Base-by-base conservation (phyloP, 2,113 vertebrate species). In the Nerophis ophidion region DNA sequence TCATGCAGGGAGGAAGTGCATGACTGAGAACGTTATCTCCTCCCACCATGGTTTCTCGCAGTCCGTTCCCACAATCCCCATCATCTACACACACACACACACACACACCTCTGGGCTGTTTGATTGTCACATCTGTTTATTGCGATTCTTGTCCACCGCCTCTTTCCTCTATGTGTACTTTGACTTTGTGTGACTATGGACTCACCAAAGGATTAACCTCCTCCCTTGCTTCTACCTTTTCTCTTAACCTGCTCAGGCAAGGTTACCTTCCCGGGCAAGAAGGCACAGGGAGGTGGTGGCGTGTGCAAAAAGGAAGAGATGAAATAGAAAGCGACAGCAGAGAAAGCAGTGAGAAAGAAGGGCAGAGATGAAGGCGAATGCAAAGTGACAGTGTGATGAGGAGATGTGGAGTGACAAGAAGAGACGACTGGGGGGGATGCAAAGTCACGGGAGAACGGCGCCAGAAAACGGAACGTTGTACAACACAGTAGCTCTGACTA, bases 1-100 rank as follows among this genome's bases (percentile, higher is more conserved):
- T 91, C 86, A 88, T 82, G 87, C 89, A 87, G 87, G 87, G 82
- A 89, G 81, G 80, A 86, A 89, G 86, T 85, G 26, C 87, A 84
- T 85, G 86, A 83, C 81, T 75, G 70, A 84, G 84, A 88, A 83
- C 74, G 71, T 65, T 58, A 33, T 63, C 67, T 78, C 74, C 65
- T 58, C 65, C 71, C 70, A 65, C 61, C 66, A 59, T 62, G 48
- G 61, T 70, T 75, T 38, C 64, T 62, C 61, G 60, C 61, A 60
- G 45, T 62, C 26, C 51, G 77, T 71, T 38, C 26, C 56, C 50
- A 72, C 63, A 57, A 66, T 76, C 54, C 65, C 64, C 64, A 66
- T 68, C 60, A 16, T 15, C 54, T 56, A 7, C 10, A 17, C 6
- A 5, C 53, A 48, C 47, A 48, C 36, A 42, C 36, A 17, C 8